Percentiles rank a stretch among this genome's conserved stretches.
Conservation (phyloP, 2,888 invertebrate genomes). For the Bellardia pandia region DNA sequence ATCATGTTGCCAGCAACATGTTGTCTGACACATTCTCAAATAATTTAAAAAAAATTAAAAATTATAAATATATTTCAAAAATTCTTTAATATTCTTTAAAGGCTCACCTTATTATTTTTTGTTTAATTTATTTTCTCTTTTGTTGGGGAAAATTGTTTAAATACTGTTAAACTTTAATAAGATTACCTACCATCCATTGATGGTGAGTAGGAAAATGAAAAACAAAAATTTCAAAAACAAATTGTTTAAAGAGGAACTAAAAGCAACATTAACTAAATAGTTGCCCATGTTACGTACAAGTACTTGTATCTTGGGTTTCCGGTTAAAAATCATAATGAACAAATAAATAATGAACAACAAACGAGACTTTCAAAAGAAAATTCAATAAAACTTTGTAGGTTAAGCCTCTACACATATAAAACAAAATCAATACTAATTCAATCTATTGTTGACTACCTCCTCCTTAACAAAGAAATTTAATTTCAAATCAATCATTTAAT, state of each 20-base stretch:
- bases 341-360: constrained; percentile 5
- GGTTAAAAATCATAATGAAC: background rate
- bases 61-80: too few relatives aligned
- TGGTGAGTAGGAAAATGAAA: background rate
- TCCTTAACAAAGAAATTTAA: background rate
- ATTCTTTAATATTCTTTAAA: background rate
- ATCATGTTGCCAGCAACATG: too few relatives aligned
- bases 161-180: constrained; percentile 25
- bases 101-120: background rate
- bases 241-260: background rate
- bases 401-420: constrained; percentile 4
- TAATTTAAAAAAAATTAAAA: too few relatives aligned
- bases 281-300: background rate
- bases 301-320: constrained; percentile 14
- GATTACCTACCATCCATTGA: constrained; percentile 40
- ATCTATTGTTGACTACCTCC: background rate
- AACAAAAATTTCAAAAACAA: constrained; percentile 11
- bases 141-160: constrained; percentile 1
- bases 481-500: constrained; percentile 5
- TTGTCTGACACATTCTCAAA: too few relatives aligned
- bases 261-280: background rate
- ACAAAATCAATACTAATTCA: constrained; percentile 19
- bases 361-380: constrained; percentile 11
- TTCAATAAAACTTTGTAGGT: constrained; percentile 1
- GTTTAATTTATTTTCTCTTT: constrained; percentile 12